Base-by-base conservation (phyloP, 2,888 invertebrate species). In the Mythimna albipuncta region DNA sequence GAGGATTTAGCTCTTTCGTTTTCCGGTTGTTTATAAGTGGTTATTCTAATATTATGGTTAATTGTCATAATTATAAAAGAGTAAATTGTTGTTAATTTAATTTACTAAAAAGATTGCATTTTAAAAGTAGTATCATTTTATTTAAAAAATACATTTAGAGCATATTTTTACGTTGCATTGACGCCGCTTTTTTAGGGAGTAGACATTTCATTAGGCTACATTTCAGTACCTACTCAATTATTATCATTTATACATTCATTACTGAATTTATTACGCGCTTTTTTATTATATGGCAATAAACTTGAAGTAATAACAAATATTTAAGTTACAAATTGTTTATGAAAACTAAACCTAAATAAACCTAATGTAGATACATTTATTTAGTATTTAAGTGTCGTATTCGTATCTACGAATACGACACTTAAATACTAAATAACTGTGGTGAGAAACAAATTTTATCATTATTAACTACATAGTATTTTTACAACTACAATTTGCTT, bases 1-100 rank as follows among this genome's bases (percentile, higher is more conserved):
- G 35, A 66, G 41, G 50, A 69, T 68, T 66, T 74, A 54, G 10
- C 32, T 61, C 26, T 72, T 70, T n/a, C 52, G 55, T 66, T 80
- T 65, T 75, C 44, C 59, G 19, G 54, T 64, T 41, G 10, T 71
- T 73, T 38, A 76, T 64, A 13, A 64, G 55, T 68, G 26, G 26
- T 72, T 63, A 70, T 62, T 13, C 21, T 59, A 72, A 52, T 55
- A 68, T n/a, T 73, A 64, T 62, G 41, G 61, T 59, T 59, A 75
- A 69, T 63, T 58, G 21, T 55, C 54, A 13, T 69, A 64, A 79
- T 59, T 58, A 80, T 50, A 65, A 58, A 64, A 57, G 32, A 58
- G 38, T 59, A 41, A 59, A 7, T 38, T 64, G 47, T 54, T 13
- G 41, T 9, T 9, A 66, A 69, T n/a, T 21, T 21, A 13, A 58